Percentiles rank a stretch among this genome's conserved stretches.
These are phyloP conservation scores for Hydrophis major DNA, from an alignment of 2,797 vertebrate species.

Conservation along the genomic window DNA sequence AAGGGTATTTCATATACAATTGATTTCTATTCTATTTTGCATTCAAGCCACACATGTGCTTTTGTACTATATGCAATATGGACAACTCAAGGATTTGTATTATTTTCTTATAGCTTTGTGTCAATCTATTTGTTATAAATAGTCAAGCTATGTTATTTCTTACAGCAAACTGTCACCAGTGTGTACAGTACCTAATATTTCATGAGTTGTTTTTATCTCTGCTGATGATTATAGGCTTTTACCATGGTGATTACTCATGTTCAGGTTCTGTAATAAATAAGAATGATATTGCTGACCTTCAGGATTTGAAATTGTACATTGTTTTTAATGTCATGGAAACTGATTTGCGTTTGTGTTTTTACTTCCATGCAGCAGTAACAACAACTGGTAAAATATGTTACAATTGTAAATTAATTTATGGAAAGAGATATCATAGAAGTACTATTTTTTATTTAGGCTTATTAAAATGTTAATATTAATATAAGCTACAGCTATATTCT, in stretches of 20 bases:
- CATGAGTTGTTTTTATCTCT: constrained; percentile 1
- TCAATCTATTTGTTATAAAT: constrained; percentile 24
- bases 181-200: not conserved
- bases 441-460: constrained; percentile 60
- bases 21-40: not conserved
- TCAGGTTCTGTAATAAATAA: constrained; percentile 43
- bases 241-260: not conserved
- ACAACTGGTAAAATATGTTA: constrained; percentile 1
- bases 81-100: not conserved
- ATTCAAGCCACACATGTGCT: not conserved
- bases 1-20: not conserved
- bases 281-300: constrained; percentile 35
- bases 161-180: constrained; percentile 10
- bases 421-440: constrained; percentile 48
- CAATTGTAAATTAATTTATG: constrained; percentile 51
- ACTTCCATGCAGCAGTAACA: constrained; percentile 32
- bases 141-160: constrained; percentile 13
- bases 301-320: constrained; percentile 34
- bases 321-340: constrained; percentile 21
- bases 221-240: constrained; percentile 6
- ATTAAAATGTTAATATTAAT: constrained; percentile 66
- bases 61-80: not conserved
- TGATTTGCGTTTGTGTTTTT: constrained; percentile 42
- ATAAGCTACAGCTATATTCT: constrained; percentile 31
- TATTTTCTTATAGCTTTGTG: constrained; percentile 12